Percentiles rank a stretch among this genome's conserved stretches.
phyloP scores from a whole-genome alignment of 2,888 invertebrate genomes.

The Agriopis aurantiaria region DNA sequence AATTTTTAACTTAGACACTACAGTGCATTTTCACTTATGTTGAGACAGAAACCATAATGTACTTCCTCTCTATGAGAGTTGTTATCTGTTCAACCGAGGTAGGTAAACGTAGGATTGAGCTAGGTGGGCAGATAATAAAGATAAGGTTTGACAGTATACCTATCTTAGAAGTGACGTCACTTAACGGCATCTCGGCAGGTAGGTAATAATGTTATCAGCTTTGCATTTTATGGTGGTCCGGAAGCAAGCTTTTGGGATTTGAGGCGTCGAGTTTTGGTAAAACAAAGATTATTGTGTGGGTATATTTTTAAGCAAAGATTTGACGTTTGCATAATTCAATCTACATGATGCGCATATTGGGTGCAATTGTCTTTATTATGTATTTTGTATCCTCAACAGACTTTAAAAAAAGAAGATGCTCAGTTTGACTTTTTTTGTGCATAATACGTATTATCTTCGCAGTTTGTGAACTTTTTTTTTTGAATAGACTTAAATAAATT shows the following conservation, averaged over 20 bases:
- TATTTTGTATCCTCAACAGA: too few relatives aligned
- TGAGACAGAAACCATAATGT: neutral
- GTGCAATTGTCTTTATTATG: too few relatives aligned
- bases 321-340: neutral
- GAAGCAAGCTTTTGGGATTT: slow-evolving; percentile 2
- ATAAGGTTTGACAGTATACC: slow-evolving; percentile 27
- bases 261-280: neutral
- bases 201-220: neutral
- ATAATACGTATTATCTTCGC: too few relatives aligned
- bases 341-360: neutral
- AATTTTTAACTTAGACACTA: neutral
- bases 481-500: too few relatives aligned
- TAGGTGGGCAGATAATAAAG: slow-evolving; percentile 37
- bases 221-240: slow-evolving; percentile 13
- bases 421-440: too few relatives aligned
- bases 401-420: too few relatives aligned
- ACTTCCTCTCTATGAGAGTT: slow-evolving; percentile 1
- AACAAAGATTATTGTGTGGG: neutral
- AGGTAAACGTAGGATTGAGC: slow-evolving; percentile 27
- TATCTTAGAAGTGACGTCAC: slow-evolving; percentile 21
- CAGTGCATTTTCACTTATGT: slow-evolving; percentile 14
- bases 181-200: slow-evolving; percentile 17
- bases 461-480: too few relatives aligned
- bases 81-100: neutral
- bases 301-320: neutral